Evolutionary conservation across 1,140 invertebrate genomes (phyloP), one percentile per base, ranked within the genome.

Genomic region (Leptinotarsa lineolata): DNA sequence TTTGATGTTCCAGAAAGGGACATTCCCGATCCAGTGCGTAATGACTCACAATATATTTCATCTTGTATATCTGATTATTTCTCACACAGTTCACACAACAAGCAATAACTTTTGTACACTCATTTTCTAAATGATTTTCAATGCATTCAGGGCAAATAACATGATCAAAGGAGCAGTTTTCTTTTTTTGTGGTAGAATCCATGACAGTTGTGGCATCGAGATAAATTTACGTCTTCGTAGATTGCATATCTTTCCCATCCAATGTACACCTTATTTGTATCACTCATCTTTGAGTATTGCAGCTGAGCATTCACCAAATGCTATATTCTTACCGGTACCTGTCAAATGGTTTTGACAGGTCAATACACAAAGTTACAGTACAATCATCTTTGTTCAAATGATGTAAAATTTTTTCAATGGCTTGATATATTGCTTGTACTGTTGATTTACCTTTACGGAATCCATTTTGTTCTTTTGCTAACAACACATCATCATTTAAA

Each of bases 181-280:
- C n/a, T n/a, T 60, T 60, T 64, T 64, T 71, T 71, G 58, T 61
- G 20, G 39, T 71, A 16, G 22, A 59, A 70, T 20, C 24, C 24
- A 18, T 70, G n/a, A n/a, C n/a, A n/a, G 21, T 70, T 70, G 48
- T 59, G 48, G 21, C 70, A 71, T 45, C 59, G 58, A n/a, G 54
- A 20, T 44, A 71, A 16, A 63, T 59, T 63, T 44, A 71, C 4
- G 16, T 64, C 70, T 63, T 71, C 59, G 20, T 60, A 71, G 24
- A 71, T 63, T 20, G 21, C 59, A 63, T 63, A 58, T 22, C 70
- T 71, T 71, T 71, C 30, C 70, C 70, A 71, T 63, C 58, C 58
- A 24, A 71, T 63, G 22, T 63, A 71, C 11, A 71, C 59, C n/a
- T 60, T 21, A 60, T 60, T 60, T 6, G 59, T 60, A n/a, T n/a